phyloP scores from a whole-genome alignment of 2,888 invertebrate species.

The Drosophila anomelani region DNA sequence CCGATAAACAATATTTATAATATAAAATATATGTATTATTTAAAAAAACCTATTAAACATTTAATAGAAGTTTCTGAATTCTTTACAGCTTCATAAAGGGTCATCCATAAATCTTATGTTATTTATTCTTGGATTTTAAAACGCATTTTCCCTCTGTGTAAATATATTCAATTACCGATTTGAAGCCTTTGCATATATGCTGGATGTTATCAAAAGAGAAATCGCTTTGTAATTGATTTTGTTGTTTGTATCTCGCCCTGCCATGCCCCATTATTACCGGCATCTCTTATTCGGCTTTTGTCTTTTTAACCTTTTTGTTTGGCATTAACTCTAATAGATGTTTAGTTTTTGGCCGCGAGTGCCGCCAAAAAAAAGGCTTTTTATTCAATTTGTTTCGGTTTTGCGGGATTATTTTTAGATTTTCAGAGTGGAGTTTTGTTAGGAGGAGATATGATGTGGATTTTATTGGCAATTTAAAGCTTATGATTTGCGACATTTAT shows the following conservation, averaged over 20 bases:
- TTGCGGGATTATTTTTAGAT: conserved; percentile 37
- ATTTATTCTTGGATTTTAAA: background rate
- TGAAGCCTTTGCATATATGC: conserved; percentile 42
- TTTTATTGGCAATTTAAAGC: background rate
- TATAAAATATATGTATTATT: background rate
- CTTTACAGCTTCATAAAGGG: background rate
- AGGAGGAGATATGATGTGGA: background rate
- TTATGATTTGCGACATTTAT: no score
- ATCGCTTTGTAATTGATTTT: conserved; percentile 75
- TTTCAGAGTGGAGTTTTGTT: conserved; percentile 6
- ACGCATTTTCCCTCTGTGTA: background rate
- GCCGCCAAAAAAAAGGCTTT: conserved; percentile 54
- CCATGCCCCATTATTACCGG: conserved; percentile 48
- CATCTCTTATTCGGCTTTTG: conserved; percentile 57
- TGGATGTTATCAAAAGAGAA: conserved; percentile 68
- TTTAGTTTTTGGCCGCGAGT: conserved; percentile 49
- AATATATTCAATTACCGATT: conserved; percentile 66
- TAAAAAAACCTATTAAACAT: background rate
- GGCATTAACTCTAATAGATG: conserved; percentile 54
- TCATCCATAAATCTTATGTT: background rate
- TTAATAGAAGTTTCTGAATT: background rate
- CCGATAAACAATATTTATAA: background rate
- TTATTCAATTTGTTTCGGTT: conserved; percentile 53
- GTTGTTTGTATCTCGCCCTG: conserved; percentile 52
- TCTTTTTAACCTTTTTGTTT: conserved; percentile 58